Evolutionary conservation across 2,888 invertebrate genomes (phyloP).

Genomic region (Chironomus riparius): DNA sequence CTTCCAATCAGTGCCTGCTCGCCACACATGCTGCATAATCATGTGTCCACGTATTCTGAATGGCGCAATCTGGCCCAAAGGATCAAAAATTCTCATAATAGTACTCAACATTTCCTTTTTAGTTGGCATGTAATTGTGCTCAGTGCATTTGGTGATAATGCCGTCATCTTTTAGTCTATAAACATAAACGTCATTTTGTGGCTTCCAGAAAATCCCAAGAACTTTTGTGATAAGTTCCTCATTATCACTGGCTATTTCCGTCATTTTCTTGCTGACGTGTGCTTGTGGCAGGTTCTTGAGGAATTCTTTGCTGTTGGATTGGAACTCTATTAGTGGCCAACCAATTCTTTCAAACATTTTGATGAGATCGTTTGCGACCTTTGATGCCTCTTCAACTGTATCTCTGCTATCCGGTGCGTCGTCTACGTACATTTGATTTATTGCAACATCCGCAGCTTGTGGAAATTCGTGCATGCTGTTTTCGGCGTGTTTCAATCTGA

Average conservation of each 20-base stretch:
- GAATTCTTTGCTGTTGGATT: background rate
- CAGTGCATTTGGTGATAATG: background rate
- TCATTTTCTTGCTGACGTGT: background rate
- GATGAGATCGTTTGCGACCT: background rate
- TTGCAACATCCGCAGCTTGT: background rate
- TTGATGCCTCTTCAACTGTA: too few species aligned
- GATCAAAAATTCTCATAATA: slow-evolving; percentile 29
- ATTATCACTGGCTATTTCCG: background rate
- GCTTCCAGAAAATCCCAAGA: too few species aligned
- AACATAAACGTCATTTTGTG: background rate
- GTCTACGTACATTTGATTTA: background rate
- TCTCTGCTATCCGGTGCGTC: too few species aligned
- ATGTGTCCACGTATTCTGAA: slow-evolving; percentile 29
- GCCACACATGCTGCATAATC: slow-evolving; percentile 29
- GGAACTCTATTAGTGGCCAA: background rate
- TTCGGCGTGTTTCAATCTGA: background rate
- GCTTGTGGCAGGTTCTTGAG: background rate
- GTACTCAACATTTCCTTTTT: slow-evolving; percentile 28
- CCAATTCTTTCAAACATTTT: background rate
- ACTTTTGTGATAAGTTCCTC: background rate
- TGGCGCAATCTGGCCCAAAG: slow-evolving; percentile 27
- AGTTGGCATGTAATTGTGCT: background rate
- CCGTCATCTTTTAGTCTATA: background rate
- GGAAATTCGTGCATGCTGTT: background rate
- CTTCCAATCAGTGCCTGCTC: slow-evolving; percentile 28